Percentiles rank a stretch among this genome's conserved stretches.
Conservation (phyloP, 2,888 invertebrate genomes). For the Pandemis heparana region DNA sequence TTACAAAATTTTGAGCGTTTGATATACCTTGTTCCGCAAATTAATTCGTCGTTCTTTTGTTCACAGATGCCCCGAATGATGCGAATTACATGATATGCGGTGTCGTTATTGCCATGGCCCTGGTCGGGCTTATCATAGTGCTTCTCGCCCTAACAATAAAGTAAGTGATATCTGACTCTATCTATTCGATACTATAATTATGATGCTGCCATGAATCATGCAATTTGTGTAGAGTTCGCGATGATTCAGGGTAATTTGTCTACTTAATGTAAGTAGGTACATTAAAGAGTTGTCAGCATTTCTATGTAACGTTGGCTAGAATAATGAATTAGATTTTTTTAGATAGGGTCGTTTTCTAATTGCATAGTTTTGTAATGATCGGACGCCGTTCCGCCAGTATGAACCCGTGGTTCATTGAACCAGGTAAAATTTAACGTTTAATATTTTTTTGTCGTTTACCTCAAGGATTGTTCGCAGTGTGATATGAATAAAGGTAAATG, state of each 20-base stretch:
- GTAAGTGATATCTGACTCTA: constrained; percentile 76
- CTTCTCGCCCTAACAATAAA: constrained; percentile 93
- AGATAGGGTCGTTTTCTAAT: constrained; percentile 15
- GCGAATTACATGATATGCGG: constrained; percentile 94
- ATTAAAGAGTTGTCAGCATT: constrained; percentile 24
- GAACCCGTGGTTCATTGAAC: constrained; percentile 33
- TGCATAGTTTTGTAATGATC: constrained; percentile 21
- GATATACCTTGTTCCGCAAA: neutral
- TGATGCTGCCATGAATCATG: constrained; percentile 29
- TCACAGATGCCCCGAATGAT: constrained; percentile 93
- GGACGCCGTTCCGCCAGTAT: constrained; percentile 16
- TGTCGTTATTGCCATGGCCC: constrained; percentile 93
- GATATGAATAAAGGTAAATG: constrained; percentile 37
- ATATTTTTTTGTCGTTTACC: constrained; percentile 32
- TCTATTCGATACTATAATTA: neutral
- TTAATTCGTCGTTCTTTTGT: constrained; percentile 69
- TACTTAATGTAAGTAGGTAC: neutral
- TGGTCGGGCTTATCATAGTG: constrained; percentile 92
- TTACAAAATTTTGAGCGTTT: neutral
- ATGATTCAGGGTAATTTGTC: constrained; percentile 31
- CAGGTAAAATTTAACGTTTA: constrained; percentile 31
- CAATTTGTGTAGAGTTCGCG: neutral
- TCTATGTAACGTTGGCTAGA: constrained; percentile 10
- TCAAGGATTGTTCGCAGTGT: constrained; percentile 25
- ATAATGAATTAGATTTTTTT: constrained; percentile 21